Evolutionary conservation across 2,888 invertebrate species (phyloP).

Genomic region (Diloba caeruleocephala): DNA sequence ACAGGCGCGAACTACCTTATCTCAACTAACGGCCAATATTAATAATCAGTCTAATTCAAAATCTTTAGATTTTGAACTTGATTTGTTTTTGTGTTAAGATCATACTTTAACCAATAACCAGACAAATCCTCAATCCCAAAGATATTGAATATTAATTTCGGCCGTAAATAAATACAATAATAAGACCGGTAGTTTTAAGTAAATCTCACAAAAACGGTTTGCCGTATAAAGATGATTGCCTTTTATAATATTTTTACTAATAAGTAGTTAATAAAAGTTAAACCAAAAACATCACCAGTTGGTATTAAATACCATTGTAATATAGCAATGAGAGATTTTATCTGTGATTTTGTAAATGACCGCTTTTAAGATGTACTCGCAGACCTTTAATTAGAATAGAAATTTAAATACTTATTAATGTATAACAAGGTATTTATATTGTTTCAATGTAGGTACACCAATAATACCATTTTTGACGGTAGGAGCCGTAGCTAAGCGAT

Average conservation of each 20-base stretch:
- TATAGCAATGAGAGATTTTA: slow-evolving; percentile 62
- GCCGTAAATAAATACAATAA: slow-evolving; percentile 26
- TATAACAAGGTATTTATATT: slow-evolving; percentile 32
- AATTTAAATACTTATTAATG: slow-evolving; percentile 33
- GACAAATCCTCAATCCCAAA: no score
- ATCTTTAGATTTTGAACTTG: no score
- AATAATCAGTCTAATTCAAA: no score
- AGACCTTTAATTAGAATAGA: slow-evolving; percentile 44
- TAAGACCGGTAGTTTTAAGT: slow-evolving; percentile 32
- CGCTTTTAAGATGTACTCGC: slow-evolving; percentile 54
- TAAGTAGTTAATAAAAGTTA: slow-evolving; percentile 19
- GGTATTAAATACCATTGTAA: slow-evolving; percentile 52
- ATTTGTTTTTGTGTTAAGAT: no score
- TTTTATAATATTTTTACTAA: slow-evolving; percentile 38
- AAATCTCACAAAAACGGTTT: slow-evolving; percentile 38
- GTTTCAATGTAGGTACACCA: slow-evolving; percentile 9
- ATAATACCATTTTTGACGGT: no score
- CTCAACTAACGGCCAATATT: no score
- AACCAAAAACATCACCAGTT: slow-evolving; percentile 31
- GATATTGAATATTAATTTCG: no score
- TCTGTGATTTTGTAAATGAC: slow-evolving; percentile 69
- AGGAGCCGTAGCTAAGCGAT: no score
- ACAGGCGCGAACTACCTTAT: slow-evolving; percentile 24
- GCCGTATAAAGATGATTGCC: slow-evolving; percentile 28
- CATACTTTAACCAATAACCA: no score